These are phyloP conservation scores for Drosophila varians DNA, from an alignment of 1,140 invertebrate genomes.

Conservation along the genomic window DNA sequence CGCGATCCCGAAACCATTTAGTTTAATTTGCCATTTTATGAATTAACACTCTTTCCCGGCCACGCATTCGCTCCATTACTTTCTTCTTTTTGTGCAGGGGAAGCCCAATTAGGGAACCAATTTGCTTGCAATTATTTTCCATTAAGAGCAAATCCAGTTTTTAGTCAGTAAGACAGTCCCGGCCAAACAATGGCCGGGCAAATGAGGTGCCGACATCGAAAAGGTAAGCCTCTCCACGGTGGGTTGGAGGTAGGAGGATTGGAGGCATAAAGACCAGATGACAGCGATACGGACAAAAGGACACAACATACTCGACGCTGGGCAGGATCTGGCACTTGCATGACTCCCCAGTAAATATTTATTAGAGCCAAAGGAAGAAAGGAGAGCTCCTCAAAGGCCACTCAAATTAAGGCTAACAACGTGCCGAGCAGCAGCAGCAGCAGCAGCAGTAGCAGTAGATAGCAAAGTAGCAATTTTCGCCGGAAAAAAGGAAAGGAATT, in stretches of 20 bases:
- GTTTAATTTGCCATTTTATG: not conserved
- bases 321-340: conserved; percentile 8
- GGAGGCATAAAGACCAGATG: conserved; percentile 29
- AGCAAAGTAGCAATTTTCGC: conserved; percentile 68
- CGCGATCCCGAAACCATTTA: not conserved
- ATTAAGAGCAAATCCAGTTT: conserved; percentile 43
- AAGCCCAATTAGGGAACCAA: conserved; percentile 57
- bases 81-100: not conserved
- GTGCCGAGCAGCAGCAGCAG: conserved; percentile 33
- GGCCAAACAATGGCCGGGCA: conserved; percentile 13
- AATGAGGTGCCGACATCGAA: conserved; percentile 3
- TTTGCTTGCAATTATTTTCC: conserved; percentile 68
- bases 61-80: not conserved
- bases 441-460: conserved; percentile 11
- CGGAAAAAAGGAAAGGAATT: conserved; percentile 8
- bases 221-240: conserved; percentile 47
- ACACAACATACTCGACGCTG: conserved; percentile 35
- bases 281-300: conserved; percentile 49
- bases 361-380: conserved; percentile 39
- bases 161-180: not conserved
- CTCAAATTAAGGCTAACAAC: conserved; percentile 80
- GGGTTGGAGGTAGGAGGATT: conserved; percentile 22
- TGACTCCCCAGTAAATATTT: conserved; percentile 68
- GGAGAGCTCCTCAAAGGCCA: conserved; percentile 68
- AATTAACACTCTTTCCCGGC: no score